Percentiles rank a stretch among this genome's conserved stretches.
Evolutionary conservation across 2,797 vertebrate genomes (phyloP).

Genomic region (Bufotes viridis): DNA sequence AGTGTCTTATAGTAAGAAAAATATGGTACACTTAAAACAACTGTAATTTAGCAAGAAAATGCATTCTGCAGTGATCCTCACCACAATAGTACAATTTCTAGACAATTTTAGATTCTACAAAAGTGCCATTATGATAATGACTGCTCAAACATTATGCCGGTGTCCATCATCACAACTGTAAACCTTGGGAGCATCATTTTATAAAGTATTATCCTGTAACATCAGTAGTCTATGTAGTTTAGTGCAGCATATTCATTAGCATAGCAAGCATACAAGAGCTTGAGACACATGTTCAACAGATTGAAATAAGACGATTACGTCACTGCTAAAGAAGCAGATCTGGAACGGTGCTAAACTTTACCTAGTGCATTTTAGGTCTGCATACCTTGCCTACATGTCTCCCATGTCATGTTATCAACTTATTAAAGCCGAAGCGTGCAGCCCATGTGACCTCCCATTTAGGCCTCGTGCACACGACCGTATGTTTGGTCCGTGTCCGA

Average conservation of each 20-base stretch:
- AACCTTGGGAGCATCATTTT: background rate
- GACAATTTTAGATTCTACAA: background rate
- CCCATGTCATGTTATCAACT: background rate
- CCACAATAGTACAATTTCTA: background rate
- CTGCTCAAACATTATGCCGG: background rate
- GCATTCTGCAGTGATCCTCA: background rate
- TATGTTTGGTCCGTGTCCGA: too few relatives aligned
- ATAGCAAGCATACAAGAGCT: background rate
- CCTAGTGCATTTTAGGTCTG: background rate
- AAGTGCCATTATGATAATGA: background rate
- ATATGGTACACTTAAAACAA: too few relatives aligned
- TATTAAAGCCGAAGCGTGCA: background rate
- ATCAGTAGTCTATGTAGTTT: background rate
- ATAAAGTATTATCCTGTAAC: background rate
- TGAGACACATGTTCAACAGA: background rate
- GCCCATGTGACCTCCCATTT: too few relatives aligned
- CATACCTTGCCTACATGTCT: background rate
- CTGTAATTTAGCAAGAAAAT: background rate
- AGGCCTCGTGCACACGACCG: too few relatives aligned
- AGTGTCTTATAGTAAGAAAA: too few relatives aligned
- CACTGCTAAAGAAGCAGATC: constrained; percentile 1
- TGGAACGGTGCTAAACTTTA: background rate
- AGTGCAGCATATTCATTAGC: background rate
- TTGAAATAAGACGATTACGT: constrained; percentile 20
- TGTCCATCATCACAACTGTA: background rate